These are phyloP conservation scores for Pampus argenteus DNA, from an alignment of 2,797 vertebrate species.

Conservation along the genomic window DNA sequence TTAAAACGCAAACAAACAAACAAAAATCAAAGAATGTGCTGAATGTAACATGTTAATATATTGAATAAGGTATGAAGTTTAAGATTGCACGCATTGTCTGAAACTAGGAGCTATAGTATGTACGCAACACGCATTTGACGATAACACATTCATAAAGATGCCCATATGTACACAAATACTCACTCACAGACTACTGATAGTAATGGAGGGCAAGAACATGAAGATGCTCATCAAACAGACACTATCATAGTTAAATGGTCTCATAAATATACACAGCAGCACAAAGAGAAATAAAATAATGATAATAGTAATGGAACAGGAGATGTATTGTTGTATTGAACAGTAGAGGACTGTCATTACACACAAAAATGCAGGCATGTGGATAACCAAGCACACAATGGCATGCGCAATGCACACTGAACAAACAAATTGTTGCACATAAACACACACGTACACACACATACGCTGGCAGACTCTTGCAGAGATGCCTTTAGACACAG, in stretches of 20 bases:
- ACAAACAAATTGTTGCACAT: not conserved
- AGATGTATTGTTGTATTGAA: conserved; percentile 56
- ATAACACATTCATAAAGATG: conserved; percentile 27
- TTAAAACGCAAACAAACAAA: not conserved
- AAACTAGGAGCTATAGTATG: conserved; percentile 10
- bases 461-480: conserved; percentile 10
- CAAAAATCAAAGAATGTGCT: too few relatives aligned
- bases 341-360: conserved; percentile 31
- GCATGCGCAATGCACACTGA: conserved; percentile 14
- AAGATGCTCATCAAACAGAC: conserved; percentile 59
- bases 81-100: conserved; percentile 9
- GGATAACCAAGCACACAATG: conserved; percentile 27
- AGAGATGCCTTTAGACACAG: conserved; percentile 57
- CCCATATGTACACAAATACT: conserved; percentile 17
- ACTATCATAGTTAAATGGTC: conserved; percentile 58
- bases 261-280: conserved; percentile 60
- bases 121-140: not conserved
- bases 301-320: conserved; percentile 46
- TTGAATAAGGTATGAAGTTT: conserved; percentile 5
- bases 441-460: conserved; percentile 17
- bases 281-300: conserved; percentile 41
- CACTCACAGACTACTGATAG: conserved; percentile 34
- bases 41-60: not conserved
- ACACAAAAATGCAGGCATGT: conserved; percentile 32
- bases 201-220: conserved; percentile 49